Evolutionary conservation across 2,797 vertebrate genomes (phyloP).

Genomic region (Periophthalmus magnuspinnatus): DNA sequence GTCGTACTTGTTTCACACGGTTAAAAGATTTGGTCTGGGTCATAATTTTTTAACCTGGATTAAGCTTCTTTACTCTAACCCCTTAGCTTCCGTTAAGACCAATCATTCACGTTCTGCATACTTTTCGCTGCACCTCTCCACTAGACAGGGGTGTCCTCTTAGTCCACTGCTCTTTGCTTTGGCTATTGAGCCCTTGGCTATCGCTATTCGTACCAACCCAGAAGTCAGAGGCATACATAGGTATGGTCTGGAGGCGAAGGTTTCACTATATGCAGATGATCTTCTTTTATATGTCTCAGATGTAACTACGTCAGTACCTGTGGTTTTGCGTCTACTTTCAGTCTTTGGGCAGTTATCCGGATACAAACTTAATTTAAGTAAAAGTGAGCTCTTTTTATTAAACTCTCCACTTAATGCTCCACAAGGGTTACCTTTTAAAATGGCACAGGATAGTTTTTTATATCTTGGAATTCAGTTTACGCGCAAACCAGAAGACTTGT

Average conservation of each 20-base stretch:
- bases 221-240: not conserved
- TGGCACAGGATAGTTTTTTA: not conserved
- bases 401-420: too few species aligned
- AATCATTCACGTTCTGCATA: not conserved
- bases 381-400: too few species aligned
- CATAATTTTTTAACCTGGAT: not conserved
- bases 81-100: not conserved
- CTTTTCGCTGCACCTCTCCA: not conserved
- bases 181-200: too few species aligned
- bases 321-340: not conserved
- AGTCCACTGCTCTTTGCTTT: too few species aligned
- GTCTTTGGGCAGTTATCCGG: not conserved
- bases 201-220: not conserved
- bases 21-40: not conserved
- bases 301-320: not conserved
- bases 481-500: not conserved
- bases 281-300: not conserved
- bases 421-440: too few species aligned
- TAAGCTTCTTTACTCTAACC: not conserved
- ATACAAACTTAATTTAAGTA: not conserved
- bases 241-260: not conserved
- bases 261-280: constrained; percentile 5
- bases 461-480: not conserved
- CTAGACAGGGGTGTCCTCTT: too few species aligned
- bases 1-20: not conserved